Percentiles rank a stretch among this genome's conserved stretches.
Evolutionary conservation across 2,888 invertebrate genomes (phyloP).

Genomic region (Erebia epiphron): DNA sequence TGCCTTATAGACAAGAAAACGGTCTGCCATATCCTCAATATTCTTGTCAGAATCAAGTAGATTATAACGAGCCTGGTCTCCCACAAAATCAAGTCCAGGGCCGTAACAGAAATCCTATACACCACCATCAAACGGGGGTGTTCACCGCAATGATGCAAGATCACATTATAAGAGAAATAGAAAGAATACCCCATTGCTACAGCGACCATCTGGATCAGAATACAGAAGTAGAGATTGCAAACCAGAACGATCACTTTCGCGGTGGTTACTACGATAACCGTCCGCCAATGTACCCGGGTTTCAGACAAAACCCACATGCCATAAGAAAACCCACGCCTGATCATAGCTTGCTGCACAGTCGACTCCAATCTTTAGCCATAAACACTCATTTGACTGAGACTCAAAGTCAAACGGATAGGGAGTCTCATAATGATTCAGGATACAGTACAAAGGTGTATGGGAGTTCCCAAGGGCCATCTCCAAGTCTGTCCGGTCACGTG

Average conservation of each 20-base stretch:
- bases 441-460: slow-evolving; percentile 93
- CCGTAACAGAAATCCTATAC: slow-evolving; percentile 71
- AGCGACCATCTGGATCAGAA: slow-evolving; percentile 75
- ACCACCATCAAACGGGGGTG: slow-evolving; percentile 72
- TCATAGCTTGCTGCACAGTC: slow-evolving; percentile 71
- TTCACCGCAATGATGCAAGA: slow-evolving; percentile 82
- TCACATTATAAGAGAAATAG: slow-evolving; percentile 77
- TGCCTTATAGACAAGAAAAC: slow-evolving; percentile 63
- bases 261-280: slow-evolving; percentile 68
- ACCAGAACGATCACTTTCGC: slow-evolving; percentile 72
- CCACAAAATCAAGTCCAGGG: slow-evolving; percentile 61
- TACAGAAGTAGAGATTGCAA: slow-evolving; percentile 76
- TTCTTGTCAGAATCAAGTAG: slow-evolving; percentile 55
- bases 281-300: slow-evolving; percentile 61
- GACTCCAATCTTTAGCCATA: slow-evolving; percentile 75
- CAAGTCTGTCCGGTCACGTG: slow-evolving; percentile 85
- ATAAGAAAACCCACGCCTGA: slow-evolving; percentile 67
- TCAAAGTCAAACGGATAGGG: slow-evolving; percentile 82
- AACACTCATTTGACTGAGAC: slow-evolving; percentile 76
- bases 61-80: slow-evolving; percentile 64
- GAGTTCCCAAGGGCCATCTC: slow-evolving; percentile 90
- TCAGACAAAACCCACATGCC: slow-evolving; percentile 51
- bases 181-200: slow-evolving; percentile 77
- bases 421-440: slow-evolving; percentile 92
- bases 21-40: slow-evolving; percentile 60